A percentile compares a stretch with the other conserved stretches of the same genome.
Conservation (phyloP, 2,113 vertebrate species). For the Garra rufa region DNA sequence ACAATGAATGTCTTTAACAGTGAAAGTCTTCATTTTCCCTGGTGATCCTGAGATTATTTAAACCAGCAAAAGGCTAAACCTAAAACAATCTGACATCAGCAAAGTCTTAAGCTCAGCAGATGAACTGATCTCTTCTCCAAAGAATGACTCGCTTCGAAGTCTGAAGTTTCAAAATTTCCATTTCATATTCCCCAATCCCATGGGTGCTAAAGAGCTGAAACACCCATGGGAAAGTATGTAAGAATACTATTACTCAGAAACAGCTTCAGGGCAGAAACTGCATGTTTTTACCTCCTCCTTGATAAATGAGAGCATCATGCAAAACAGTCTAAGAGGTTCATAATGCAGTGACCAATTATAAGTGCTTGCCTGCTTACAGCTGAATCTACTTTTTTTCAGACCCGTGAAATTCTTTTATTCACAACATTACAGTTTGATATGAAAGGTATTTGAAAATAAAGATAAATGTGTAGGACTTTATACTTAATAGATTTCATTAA, state of each 20-base stretch:
- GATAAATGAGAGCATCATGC: neutral
- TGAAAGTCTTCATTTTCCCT: conserved; percentile 51
- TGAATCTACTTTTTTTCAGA: too few relatives aligned
- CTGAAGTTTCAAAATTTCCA: conserved; percentile 2
- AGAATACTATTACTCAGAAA: neutral
- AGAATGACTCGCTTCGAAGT: conserved; percentile 21
- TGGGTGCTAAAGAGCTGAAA: conserved; percentile 21
- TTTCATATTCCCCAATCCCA: neutral
- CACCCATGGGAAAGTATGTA: conserved; percentile 17
- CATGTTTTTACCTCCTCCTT: neutral
- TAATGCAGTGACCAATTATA: too few relatives aligned
- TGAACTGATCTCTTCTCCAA: neutral
- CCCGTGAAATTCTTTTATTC: too few relatives aligned
- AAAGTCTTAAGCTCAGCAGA: conserved; percentile 48
- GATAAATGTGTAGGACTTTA: too few relatives aligned
- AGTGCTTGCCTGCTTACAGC: too few relatives aligned
- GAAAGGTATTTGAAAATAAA: too few relatives aligned
- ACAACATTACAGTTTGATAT: too few relatives aligned
- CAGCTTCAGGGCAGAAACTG: conserved; percentile 5
- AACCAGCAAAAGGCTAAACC: conserved; percentile 2
- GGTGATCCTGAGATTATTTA: conserved; percentile 57
- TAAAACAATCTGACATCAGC: conserved; percentile 46
- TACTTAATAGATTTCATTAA: too few relatives aligned
- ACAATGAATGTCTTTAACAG: conserved; percentile 42
- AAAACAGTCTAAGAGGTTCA: too few relatives aligned